Evolutionary conservation across 1,140 invertebrate species (phyloP).

Genomic region (Drosophila albomicans): DNA sequence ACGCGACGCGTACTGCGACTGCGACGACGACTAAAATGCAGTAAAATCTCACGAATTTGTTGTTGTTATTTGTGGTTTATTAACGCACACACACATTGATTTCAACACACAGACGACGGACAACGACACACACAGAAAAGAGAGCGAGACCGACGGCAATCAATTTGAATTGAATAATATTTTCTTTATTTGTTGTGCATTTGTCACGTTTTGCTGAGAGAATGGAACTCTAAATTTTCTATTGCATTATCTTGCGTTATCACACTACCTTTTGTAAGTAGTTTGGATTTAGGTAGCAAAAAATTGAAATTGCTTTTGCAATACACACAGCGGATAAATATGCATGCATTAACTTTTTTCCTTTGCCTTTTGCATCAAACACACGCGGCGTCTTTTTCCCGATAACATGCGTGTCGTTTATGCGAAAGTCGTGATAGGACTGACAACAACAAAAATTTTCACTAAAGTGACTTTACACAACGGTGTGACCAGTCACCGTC

Average conservation of each 20-base stretch:
- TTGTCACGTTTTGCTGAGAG: slow-evolving; percentile 70
- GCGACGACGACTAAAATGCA: slow-evolving; percentile 41
- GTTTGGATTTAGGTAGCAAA: slow-evolving; percentile 34
- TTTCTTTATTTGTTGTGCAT: slow-evolving; percentile 46
- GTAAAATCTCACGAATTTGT: slow-evolving; percentile 43
- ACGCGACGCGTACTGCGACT: slow-evolving; percentile 32
- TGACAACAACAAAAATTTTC: slow-evolving; percentile 49
- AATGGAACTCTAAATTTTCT: slow-evolving; percentile 5
- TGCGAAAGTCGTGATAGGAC: slow-evolving; percentile 58
- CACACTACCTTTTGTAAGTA: slow-evolving; percentile 43
- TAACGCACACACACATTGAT: slow-evolving; percentile 39
- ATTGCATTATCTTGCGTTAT: slow-evolving; percentile 68
- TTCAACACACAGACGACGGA: slow-evolving; percentile 20
- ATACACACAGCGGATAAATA: slow-evolving; percentile 30
- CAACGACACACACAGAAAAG: slow-evolving; percentile 4
- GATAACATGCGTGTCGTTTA: slow-evolving; percentile 51
- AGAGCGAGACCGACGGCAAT: slow-evolving; percentile 41
- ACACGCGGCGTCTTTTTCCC: slow-evolving; percentile 54
- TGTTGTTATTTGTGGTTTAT: slow-evolving; percentile 53
- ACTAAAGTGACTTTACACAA: slow-evolving; percentile 18
- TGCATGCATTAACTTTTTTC: slow-evolving; percentile 46
- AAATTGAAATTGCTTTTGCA: slow-evolving; percentile 31
- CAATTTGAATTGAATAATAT: slow-evolving; percentile 49
- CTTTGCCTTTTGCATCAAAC: slow-evolving; percentile 50
- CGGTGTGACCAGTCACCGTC: slow-evolving; percentile 18